These are phyloP conservation scores for Allophyes oxyacanthae DNA, from an alignment of 2,888 invertebrate genomes.

Conservation along the genomic window DNA sequence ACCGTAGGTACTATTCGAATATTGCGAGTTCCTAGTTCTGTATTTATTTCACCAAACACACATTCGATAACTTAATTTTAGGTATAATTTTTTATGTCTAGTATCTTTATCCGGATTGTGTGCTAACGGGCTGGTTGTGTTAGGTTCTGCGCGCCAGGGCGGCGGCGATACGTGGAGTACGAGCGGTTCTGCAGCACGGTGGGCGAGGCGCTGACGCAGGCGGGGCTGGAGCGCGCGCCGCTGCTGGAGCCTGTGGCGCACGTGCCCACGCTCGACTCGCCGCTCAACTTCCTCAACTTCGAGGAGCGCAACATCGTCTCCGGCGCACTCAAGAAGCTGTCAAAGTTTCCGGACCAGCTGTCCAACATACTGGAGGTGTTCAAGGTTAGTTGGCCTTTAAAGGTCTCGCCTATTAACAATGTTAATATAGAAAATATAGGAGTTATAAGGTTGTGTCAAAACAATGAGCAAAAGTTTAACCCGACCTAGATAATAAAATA, in stretches of 20 bases:
- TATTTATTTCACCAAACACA: too few relatives aligned
- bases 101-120: background rate
- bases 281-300: slow-evolving; percentile 91
- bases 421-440: too few relatives aligned
- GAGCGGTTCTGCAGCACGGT: slow-evolving; percentile 91
- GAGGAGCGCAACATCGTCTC: slow-evolving; percentile 91
- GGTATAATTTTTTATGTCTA: too few relatives aligned
- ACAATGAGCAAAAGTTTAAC: too few relatives aligned
- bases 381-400: slow-evolving; percentile 75
- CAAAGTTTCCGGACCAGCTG: slow-evolving; percentile 90
- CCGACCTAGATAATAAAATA: too few relatives aligned
- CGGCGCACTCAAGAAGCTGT: slow-evolving; percentile 91
- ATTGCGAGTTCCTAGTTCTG: too few relatives aligned
- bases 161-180: slow-evolving; percentile 91
- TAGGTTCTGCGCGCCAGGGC: slow-evolving; percentile 91
- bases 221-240: slow-evolving; percentile 91
- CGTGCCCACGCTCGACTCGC: slow-evolving; percentile 91
- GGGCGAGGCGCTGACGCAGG: slow-evolving; percentile 92
- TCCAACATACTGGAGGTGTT: slow-evolving; percentile 92
- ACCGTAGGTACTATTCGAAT: too few relatives aligned
- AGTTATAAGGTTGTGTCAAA: too few relatives aligned
- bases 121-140: background rate
- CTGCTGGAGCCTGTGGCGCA: slow-evolving; percentile 92
- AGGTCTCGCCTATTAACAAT: too few relatives aligned
- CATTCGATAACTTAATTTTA: too few relatives aligned